These are phyloP conservation scores for Bombylius discolor DNA, from an alignment of 2,888 invertebrate species.

Conservation along the genomic window DNA sequence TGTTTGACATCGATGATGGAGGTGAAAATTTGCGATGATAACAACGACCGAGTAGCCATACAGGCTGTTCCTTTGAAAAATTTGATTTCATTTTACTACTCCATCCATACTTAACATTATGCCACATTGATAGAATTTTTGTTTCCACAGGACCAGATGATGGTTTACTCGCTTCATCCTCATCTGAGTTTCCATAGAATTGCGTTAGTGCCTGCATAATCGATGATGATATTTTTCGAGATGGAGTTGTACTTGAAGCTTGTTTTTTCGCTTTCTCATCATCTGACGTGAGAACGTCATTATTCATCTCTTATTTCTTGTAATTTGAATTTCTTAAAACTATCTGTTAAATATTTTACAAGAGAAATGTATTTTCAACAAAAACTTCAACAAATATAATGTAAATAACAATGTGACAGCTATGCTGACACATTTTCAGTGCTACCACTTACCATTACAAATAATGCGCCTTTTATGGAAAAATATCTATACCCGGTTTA, in stretches of 20 bases:
- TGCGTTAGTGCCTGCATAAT: conserved; percentile 35
- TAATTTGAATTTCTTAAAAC: too few species aligned
- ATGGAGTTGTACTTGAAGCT: conserved; percentile 23
- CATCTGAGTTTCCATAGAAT: conserved; percentile 23
- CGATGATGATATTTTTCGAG: conserved; percentile 35
- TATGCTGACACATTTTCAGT: too few species aligned
- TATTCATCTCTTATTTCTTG: conserved; percentile 27
- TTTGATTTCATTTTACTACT: conserved; percentile 62
- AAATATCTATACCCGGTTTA: too few species aligned
- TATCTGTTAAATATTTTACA: too few species aligned
- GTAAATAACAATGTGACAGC: too few species aligned
- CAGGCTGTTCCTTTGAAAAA: conserved; percentile 75
- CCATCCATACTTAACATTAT: conserved; percentile 85
- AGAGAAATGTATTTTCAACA: too few species aligned
- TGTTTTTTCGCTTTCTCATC: conserved; percentile 14
- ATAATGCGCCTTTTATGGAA: too few species aligned
- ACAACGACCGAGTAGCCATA: conserved; percentile 72
- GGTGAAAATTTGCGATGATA: conserved; percentile 62
- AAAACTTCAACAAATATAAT: too few species aligned
- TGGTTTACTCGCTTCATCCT: conserved; percentile 20
- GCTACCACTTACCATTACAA: too few species aligned
- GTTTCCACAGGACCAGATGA: conserved; percentile 59
- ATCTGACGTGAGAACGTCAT: conserved; percentile 32
- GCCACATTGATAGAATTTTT: conserved; percentile 76
- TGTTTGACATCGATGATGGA: conserved; percentile 39